Conservation (phyloP, 2,797 vertebrate species). For the Tiaroga cobitis region DNA sequence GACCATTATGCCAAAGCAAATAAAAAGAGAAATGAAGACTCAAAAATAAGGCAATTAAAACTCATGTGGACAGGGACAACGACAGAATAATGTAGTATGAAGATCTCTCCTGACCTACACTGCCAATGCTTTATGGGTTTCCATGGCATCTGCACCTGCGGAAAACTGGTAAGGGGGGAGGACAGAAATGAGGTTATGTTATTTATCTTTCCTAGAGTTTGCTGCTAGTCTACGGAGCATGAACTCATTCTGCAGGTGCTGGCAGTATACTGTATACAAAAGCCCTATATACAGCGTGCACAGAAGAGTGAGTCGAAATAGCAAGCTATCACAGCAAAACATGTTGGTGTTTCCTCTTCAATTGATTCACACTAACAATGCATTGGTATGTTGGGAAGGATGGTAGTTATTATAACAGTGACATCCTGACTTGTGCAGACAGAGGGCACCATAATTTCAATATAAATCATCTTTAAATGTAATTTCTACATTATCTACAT, state of each 20-base stretch:
- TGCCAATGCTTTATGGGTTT: conserved; percentile 51
- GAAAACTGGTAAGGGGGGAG: conserved; percentile 39
- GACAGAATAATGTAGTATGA: conserved; percentile 26
- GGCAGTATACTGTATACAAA: conserved; percentile 25
- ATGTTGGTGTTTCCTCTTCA: background rate
- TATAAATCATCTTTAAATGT: background rate
- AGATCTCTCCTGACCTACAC: conserved; percentile 45
- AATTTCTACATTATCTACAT: background rate
- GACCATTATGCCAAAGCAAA: conserved; percentile 28
- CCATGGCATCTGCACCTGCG: conserved; percentile 57
- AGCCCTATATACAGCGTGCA: conserved; percentile 19
- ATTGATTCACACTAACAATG: background rate
- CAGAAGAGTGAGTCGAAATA: conserved; percentile 11
- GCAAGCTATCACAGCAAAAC: background rate
- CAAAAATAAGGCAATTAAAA: conserved; percentile 30
- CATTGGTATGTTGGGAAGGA: background rate
- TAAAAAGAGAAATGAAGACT: conserved; percentile 15
- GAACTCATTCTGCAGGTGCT: conserved; percentile 55
- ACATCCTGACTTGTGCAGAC: too few relatives aligned
- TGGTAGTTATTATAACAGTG: background rate
- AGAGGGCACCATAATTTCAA: background rate
- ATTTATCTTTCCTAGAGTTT: conserved; percentile 56
- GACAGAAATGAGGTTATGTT: conserved; percentile 46
- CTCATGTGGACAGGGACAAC: conserved; percentile 34
- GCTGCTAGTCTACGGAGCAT: conserved; percentile 40